phyloP scores from a whole-genome alignment of 2,113 vertebrate genomes.

The Urocitellus parryii region DNA sequence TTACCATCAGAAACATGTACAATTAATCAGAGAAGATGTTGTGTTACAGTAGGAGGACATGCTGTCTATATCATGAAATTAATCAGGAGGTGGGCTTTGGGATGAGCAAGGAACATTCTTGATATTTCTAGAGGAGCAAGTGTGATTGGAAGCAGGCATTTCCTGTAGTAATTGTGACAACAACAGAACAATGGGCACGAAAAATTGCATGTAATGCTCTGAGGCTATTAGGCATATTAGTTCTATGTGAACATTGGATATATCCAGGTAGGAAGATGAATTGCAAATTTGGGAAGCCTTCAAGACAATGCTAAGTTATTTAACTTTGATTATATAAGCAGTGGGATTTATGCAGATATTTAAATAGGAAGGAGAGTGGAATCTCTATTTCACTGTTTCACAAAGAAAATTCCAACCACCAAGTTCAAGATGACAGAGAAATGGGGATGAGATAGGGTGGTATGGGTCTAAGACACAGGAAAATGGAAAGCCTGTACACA shows the following conservation, averaged over 20 bases:
- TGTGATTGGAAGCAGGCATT: neutral
- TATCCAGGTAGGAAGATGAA: neutral
- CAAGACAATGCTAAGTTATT: neutral
- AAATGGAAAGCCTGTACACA: neutral
- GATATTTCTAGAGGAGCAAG: neutral
- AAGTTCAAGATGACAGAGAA: neutral
- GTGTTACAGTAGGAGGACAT: neutral
- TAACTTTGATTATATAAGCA: neutral
- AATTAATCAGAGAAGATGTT: neutral
- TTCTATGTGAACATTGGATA: neutral
- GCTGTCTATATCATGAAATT: neutral
- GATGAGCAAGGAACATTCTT: neutral
- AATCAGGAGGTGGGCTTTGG: neutral
- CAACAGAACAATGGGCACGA: neutral
- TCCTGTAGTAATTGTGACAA: neutral
- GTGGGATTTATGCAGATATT: neutral
- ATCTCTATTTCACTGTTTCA: neutral
- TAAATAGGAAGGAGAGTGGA: neutral
- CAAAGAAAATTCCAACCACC: neutral
- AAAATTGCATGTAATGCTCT: neutral
- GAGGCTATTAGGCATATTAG: neutral
- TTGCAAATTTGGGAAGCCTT: neutral
- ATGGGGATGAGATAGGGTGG: rapidly evolving
- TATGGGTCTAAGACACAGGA: neutral
- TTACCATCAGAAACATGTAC: neutral